Conservation (phyloP, 2,113 vertebrate species). For the Dissostichus mawsoni region DNA sequence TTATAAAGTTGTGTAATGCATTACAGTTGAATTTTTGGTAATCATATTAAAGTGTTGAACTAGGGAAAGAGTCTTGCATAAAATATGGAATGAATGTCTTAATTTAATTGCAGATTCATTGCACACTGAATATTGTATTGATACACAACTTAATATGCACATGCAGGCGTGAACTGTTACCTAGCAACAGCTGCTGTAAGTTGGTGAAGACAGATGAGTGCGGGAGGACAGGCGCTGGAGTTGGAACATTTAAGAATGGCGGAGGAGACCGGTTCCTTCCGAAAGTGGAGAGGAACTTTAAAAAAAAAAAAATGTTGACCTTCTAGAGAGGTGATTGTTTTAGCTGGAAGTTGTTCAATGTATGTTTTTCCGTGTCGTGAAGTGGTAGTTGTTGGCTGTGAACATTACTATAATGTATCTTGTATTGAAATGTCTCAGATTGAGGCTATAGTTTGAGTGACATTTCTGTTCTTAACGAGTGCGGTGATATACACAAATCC, state of each 20-base stretch:
- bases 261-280: slow-evolving; percentile 27
- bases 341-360: background rate
- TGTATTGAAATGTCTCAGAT: background rate
- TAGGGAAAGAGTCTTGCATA: slow-evolving; percentile 8
- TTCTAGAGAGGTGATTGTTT: background rate
- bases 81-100: slow-evolving; percentile 15
- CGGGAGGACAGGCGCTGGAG: slow-evolving; percentile 35
- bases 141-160: slow-evolving; percentile 43
- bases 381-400: background rate
- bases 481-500: no score
- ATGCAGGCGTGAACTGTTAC: slow-evolving; percentile 53
- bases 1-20: slow-evolving; percentile 20
- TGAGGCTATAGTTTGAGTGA: background rate
- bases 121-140: slow-evolving; percentile 41
- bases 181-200: slow-evolving; percentile 70
- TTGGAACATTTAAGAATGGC: slow-evolving; percentile 44
- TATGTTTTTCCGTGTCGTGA: background rate
- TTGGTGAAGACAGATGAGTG: slow-evolving; percentile 46
- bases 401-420: background rate
- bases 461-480: no score
- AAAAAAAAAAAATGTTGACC: background rate
- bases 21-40: slow-evolving; percentile 11
- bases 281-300: slow-evolving; percentile 3
- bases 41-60: background rate
- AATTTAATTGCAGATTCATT: slow-evolving; percentile 35